phyloP scores from a whole-genome alignment of 2,113 vertebrate genomes.

The Tamias sibiricus region DNA sequence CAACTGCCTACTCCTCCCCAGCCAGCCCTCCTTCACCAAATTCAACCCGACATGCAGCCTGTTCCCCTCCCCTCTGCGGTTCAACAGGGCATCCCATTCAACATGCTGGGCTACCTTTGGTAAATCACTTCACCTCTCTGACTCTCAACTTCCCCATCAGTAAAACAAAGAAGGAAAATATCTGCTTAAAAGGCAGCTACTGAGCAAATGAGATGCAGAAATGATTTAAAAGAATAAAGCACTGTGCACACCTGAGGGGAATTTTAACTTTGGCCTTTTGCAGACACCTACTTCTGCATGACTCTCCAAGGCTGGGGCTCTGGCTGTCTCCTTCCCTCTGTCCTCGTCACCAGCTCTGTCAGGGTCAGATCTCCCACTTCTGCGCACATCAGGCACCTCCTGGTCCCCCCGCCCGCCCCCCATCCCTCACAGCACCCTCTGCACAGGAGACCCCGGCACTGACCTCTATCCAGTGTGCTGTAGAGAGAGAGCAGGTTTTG shows the following conservation, averaged over 20 bases:
- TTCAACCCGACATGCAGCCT: neutral
- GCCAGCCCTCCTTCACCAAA: neutral
- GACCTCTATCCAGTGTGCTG: neutral
- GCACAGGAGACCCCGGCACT: neutral
- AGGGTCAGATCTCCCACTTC: neutral
- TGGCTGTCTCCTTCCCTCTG: neutral
- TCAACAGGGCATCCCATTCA: neutral
- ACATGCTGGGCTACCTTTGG: neutral
- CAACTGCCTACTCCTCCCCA: neutral
- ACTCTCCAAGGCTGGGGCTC: neutral
- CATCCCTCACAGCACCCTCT: neutral
- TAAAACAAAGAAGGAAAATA: neutral
- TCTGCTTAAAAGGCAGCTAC: neutral
- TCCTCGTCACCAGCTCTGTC: neutral
- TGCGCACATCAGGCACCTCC: neutral
- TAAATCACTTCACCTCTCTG: neutral
- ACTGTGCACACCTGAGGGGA: neutral
- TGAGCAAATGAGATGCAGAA: neutral
- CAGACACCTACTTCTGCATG: neutral
- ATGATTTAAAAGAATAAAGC: neutral
- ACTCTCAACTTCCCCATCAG: neutral
- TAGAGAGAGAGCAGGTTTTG: neutral
- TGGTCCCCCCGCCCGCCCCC: no score
- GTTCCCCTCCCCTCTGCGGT: neutral
- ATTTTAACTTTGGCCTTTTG: neutral